Conservation (phyloP, 2,797 vertebrate species). For the Macroramphosus scolopax region DNA sequence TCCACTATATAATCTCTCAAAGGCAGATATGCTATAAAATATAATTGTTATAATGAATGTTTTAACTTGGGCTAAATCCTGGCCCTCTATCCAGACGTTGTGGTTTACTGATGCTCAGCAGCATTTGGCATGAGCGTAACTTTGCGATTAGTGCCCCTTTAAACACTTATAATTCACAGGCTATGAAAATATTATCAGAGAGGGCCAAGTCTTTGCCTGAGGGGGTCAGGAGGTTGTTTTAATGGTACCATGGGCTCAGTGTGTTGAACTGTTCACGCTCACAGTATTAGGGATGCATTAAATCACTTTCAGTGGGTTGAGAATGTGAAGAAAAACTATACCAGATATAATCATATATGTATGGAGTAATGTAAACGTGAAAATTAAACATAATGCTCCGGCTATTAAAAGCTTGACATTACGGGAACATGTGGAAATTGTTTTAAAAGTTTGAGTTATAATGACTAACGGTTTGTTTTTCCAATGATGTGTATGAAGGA, state of each 20-base stretch:
- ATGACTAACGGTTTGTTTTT: conserved; percentile 75
- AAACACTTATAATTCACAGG: conserved; percentile 78
- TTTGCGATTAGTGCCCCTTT: conserved; percentile 68
- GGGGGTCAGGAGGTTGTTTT: conserved; percentile 71
- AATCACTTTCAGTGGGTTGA: conserved; percentile 63
- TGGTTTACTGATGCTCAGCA: conserved; percentile 69
- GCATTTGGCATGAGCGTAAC: conserved; percentile 65
- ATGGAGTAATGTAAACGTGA: conserved; percentile 59
- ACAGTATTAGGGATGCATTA: conserved; percentile 59
- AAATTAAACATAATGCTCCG: conserved; percentile 58
- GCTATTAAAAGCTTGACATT: conserved; percentile 54
- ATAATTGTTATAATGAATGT: conserved; percentile 66
- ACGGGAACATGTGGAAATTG: conserved; percentile 72
- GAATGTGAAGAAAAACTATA: conserved; percentile 48
- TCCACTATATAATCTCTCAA: conserved; percentile 50
- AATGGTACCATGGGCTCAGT: conserved; percentile 63
- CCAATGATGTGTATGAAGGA: conserved; percentile 52
- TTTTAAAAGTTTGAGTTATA: conserved; percentile 60
- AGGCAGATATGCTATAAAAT: conserved; percentile 62
- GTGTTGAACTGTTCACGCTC: conserved; percentile 64
- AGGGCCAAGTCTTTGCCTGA: conserved; percentile 67
- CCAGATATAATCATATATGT: conserved; percentile 54
- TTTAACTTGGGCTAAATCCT: conserved; percentile 60
- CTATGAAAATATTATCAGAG: conserved; percentile 79
- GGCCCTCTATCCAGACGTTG: conserved; percentile 51